These are phyloP conservation scores for Osmerus eperlanus DNA, from an alignment of 2,113 vertebrate species.

Conservation along the genomic window DNA sequence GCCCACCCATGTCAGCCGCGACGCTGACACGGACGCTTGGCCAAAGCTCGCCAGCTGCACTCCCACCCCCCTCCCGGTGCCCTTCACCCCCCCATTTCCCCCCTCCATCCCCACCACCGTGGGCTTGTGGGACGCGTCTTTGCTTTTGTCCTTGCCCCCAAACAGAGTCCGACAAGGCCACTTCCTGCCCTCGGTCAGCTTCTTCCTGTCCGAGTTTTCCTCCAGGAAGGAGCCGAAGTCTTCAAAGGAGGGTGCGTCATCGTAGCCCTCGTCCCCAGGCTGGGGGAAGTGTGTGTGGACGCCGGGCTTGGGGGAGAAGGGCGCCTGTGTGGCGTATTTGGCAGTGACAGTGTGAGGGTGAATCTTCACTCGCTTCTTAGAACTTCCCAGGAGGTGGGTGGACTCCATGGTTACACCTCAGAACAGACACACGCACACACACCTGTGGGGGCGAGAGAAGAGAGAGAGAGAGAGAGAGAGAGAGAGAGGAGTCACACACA, in stretches of 20 bases:
- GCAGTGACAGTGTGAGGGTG: slow-evolving; percentile 92
- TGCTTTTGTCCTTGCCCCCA: slow-evolving; percentile 73
- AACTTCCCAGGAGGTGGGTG: slow-evolving; percentile 72
- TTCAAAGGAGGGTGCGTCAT: slow-evolving; percentile 80
- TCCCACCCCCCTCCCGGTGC: slow-evolving; percentile 57
- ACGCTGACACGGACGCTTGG: slow-evolving; percentile 80
- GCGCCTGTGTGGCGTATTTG: slow-evolving; percentile 80
- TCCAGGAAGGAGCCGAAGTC: slow-evolving; percentile 82
- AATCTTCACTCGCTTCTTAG: slow-evolving; percentile 94
- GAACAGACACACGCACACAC: slow-evolving; percentile 19
- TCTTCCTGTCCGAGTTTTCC: slow-evolving; percentile 83
- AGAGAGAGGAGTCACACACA: slow-evolving; percentile 5
- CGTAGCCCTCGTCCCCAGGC: slow-evolving; percentile 84
- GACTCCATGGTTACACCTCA: slow-evolving; percentile 76
- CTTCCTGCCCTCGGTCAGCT: slow-evolving; percentile 71
- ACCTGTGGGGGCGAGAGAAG: slow-evolving; percentile 48
- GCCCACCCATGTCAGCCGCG: slow-evolving; percentile 84
- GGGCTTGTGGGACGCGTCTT: slow-evolving; percentile 37
- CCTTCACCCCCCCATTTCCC: slow-evolving; percentile 45
- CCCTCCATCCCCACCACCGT: slow-evolving; percentile 39
- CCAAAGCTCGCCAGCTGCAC: slow-evolving; percentile 77
- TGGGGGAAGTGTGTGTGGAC: slow-evolving; percentile 84
- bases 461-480: slow-evolving; percentile 33
- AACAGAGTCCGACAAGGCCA: slow-evolving; percentile 81
- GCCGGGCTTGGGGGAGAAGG: slow-evolving; percentile 59